phyloP scores from a whole-genome alignment of 2,888 invertebrate genomes.

The Chironomus riparius region DNA sequence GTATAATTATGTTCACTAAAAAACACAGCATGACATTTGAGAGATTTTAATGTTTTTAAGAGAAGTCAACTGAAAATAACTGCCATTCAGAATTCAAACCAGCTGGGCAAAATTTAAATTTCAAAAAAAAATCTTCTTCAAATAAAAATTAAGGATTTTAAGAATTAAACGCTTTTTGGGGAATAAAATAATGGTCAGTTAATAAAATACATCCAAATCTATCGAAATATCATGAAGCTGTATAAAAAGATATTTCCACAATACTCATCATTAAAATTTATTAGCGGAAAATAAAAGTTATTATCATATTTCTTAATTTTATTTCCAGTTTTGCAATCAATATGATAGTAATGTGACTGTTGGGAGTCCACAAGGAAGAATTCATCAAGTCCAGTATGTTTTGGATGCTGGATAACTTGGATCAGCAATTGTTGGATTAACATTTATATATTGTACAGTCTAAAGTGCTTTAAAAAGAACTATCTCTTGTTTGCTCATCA shows the following conservation, averaged over 20 bases:
- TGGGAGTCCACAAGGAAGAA: conserved; percentile 96
- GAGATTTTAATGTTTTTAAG: no score
- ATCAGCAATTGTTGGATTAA: conserved; percentile 92
- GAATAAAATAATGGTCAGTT: background rate
- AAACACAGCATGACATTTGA: no score
- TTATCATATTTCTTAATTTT: background rate
- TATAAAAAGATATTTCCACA: background rate
- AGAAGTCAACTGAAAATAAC: no score
- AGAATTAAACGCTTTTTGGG: background rate
- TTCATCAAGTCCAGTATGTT: conserved; percentile 96
- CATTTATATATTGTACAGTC: conserved; percentile 86
- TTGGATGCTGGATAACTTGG: conserved; percentile 99
- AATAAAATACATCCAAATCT: background rate
- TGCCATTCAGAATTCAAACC: no score
- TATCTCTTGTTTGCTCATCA: conserved; percentile 94
- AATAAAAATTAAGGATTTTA: no score
- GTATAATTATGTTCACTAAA: no score
- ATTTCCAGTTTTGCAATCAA: conserved; percentile 85
- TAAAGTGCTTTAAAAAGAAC: conserved; percentile 93
- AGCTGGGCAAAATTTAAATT: no score
- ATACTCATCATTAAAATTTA: background rate
- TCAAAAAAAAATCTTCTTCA: background rate
- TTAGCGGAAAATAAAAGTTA: background rate
- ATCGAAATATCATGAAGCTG: background rate
- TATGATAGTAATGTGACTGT: conserved; percentile 99